Conservation (phyloP, 2,797 vertebrate species). For the Choloepus didactylus region DNA sequence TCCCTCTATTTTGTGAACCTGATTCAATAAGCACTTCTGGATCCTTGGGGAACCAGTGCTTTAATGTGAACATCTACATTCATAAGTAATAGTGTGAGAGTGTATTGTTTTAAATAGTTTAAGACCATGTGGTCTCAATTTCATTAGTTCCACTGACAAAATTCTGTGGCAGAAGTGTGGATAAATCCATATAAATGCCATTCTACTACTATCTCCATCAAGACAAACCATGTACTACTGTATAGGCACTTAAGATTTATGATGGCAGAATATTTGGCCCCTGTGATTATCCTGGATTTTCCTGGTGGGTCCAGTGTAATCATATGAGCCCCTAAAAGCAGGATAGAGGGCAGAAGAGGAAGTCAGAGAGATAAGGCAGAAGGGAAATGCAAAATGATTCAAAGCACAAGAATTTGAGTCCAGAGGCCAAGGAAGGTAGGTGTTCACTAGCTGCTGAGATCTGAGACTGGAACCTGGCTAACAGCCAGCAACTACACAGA, state of each 20-base stretch:
- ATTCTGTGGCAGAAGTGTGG: background rate
- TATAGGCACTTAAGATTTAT: background rate
- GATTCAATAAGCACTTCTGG: constrained; percentile 81
- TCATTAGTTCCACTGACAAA: constrained; percentile 84
- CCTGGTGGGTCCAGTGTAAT: background rate
- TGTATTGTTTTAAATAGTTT: constrained; percentile 85
- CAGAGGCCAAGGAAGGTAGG: background rate
- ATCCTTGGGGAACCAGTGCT: constrained; percentile 76
- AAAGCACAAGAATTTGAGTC: background rate
- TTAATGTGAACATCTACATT: constrained; percentile 82
- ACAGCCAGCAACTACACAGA: background rate
- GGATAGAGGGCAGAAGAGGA: background rate
- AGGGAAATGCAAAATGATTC: background rate
- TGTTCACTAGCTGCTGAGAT: background rate
- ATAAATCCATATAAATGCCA: background rate
- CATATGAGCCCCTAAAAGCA: background rate
- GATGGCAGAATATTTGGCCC: too few species aligned
- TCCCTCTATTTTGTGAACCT: constrained; percentile 76
- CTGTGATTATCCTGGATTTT: too few species aligned
- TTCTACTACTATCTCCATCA: background rate
- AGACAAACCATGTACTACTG: background rate
- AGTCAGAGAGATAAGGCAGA: background rate
- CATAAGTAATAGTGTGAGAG: constrained; percentile 84
- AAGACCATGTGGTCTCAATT: constrained; percentile 82
- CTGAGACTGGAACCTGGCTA: background rate